phyloP scores from a whole-genome alignment of 2,888 invertebrate species.

The Lasioglossum morio region DNA sequence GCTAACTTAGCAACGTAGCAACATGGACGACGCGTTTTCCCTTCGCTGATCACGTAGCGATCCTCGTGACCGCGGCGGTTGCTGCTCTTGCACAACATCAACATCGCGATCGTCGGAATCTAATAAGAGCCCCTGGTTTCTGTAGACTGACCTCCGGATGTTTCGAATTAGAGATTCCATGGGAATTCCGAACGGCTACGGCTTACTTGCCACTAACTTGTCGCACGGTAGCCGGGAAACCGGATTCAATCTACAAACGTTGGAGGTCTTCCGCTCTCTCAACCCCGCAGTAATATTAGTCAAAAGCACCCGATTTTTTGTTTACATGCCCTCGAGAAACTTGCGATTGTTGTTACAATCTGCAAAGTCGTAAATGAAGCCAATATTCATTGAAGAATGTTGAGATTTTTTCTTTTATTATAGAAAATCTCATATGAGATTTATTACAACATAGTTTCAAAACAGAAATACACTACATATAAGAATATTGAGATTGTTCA shows the following conservation, averaged over 20 bases:
- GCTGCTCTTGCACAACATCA: conserved; percentile 29
- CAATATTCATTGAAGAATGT: too few relatives aligned
- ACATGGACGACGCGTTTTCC: conserved; percentile 42
- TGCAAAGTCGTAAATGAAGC: too few relatives aligned
- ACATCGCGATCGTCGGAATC: conserved; percentile 47
- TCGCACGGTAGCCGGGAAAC: not conserved
- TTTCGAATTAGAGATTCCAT: conserved; percentile 41
- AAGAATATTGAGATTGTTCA: too few relatives aligned
- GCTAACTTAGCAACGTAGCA: conserved; percentile 66
- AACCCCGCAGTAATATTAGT: too few relatives aligned
- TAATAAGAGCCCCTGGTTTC: conserved; percentile 52
- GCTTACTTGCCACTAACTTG: conserved; percentile 1
- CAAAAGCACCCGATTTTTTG: too few relatives aligned
- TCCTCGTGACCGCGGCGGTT: conserved; percentile 12
- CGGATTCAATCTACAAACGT: not conserved
- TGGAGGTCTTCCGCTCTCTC: not conserved
- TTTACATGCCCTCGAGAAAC: too few relatives aligned
- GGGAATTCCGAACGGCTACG: conserved; percentile 31
- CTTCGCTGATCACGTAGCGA: conserved; percentile 47
- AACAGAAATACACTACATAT: too few relatives aligned
- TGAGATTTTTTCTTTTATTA: too few relatives aligned
- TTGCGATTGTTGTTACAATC: too few relatives aligned
- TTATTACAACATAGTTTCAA: too few relatives aligned
- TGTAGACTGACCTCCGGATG: conserved; percentile 17
- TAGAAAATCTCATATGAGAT: too few relatives aligned